phyloP scores from a whole-genome alignment of 2,113 vertebrate genomes.

The Sebastes schlegelii region DNA sequence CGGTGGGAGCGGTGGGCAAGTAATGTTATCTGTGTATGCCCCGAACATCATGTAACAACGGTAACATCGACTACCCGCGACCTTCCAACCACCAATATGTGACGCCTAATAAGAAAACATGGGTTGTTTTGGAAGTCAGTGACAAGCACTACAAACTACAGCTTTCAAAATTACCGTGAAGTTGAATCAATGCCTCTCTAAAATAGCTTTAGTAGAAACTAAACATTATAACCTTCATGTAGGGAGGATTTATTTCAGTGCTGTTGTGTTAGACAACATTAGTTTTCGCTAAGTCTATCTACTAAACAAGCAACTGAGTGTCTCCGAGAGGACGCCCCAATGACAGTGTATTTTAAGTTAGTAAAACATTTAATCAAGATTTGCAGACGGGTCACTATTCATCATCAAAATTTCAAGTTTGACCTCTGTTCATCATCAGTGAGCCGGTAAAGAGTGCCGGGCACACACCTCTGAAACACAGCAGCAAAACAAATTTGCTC shows the following conservation, averaged over 20 bases:
- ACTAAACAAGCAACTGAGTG: slow-evolving; percentile 4
- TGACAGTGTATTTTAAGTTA: slow-evolving; percentile 30
- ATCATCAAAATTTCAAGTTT: slow-evolving; percentile 50
- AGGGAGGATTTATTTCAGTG: neutral
- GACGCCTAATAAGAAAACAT: neutral
- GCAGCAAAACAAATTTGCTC: slow-evolving; percentile 43
- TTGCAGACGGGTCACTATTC: slow-evolving; percentile 31
- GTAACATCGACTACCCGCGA: no score
- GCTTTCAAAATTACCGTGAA: neutral
- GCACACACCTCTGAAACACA: slow-evolving; percentile 23
- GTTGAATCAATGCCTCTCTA: neutral
- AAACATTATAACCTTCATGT: neutral
- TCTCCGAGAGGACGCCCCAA: slow-evolving; percentile 31
- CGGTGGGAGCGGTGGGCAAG: no score
- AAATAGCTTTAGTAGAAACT: neutral
- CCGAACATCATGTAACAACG: no score
- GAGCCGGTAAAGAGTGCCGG: slow-evolving; percentile 25
- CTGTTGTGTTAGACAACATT: neutral
- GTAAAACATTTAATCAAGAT: slow-evolving; percentile 29
- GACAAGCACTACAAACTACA: neutral
- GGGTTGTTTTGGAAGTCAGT: neutral
- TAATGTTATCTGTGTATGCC: no score
- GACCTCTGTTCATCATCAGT: slow-evolving; percentile 55
- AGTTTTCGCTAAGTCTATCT: neutral
- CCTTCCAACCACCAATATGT: neutral